A percentile compares a stretch with the other conserved stretches of the same genome.
Conservation (phyloP, 2,888 invertebrate species). For the Tinea semifulvella region DNA sequence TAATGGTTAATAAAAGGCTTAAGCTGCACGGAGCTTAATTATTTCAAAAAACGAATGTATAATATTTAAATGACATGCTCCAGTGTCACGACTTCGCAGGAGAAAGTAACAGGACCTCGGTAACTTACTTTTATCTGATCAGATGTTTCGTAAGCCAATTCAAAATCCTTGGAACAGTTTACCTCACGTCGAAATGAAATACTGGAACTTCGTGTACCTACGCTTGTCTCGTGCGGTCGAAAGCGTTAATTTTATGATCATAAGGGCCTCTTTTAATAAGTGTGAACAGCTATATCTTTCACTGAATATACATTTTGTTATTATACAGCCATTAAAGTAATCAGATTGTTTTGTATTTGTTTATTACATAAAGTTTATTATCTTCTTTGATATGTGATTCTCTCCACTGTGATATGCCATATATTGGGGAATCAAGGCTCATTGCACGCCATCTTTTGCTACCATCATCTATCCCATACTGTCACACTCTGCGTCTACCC, state of each 20-base stretch:
- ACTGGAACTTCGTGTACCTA: background rate
- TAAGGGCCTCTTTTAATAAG: background rate
- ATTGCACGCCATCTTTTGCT: too few species aligned
- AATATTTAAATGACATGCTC: constrained; percentile 16
- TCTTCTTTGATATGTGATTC: too few species aligned
- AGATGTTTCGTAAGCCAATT: constrained; percentile 24
- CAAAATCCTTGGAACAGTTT: constrained; percentile 26
- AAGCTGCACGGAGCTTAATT: constrained; percentile 19
- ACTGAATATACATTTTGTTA: too few species aligned
- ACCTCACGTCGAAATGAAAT: constrained; percentile 20
- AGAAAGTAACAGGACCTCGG: constrained; percentile 24
- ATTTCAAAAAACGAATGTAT: constrained; percentile 18
- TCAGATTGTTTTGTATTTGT: too few species aligned
- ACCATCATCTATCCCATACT: too few species aligned
- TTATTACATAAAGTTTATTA: too few species aligned
- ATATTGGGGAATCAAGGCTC: too few species aligned
- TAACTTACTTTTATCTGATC: constrained; percentile 24
- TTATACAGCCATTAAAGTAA: too few species aligned
- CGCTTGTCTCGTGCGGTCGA: background rate
- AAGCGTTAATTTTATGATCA: constrained; percentile 6
- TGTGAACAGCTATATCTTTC: constrained; percentile 3
- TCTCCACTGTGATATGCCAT: too few species aligned
- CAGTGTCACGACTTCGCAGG: constrained; percentile 18
- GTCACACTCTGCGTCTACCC: too few species aligned
- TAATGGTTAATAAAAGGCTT: too few species aligned